Conservation (phyloP, 2,888 invertebrate genomes). For the Dasysyrphus albostriatus region DNA sequence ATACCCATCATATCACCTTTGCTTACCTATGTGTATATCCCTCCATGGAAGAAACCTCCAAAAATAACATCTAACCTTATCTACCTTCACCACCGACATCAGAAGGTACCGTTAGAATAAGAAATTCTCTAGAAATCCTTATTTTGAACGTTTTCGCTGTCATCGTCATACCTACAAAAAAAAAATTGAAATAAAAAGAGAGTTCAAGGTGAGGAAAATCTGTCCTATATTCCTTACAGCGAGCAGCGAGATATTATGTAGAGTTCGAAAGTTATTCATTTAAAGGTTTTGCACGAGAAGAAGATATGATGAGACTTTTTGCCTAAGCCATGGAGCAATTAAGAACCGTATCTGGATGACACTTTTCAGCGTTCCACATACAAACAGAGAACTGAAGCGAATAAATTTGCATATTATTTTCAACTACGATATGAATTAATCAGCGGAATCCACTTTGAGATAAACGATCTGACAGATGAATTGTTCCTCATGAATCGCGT, state of each 20-base stretch:
- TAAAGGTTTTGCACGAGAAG: neutral
- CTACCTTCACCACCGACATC: neutral
- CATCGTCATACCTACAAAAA: no score
- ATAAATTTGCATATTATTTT: constrained; percentile 52
- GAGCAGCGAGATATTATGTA: neutral
- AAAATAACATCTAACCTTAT: constrained; percentile 15
- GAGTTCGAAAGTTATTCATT: constrained; percentile 5
- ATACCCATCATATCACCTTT: neutral
- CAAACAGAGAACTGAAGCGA: neutral
- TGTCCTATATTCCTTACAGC: neutral
- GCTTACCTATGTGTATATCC: neutral
- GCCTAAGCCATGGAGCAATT: constrained; percentile 42
- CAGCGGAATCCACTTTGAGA: constrained; percentile 40
- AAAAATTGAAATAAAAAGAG: constrained; percentile 4
- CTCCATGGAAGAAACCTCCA: constrained; percentile 11
- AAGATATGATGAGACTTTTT: constrained; percentile 11
- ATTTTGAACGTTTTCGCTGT: constrained; percentile 5
- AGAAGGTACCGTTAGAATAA: neutral
- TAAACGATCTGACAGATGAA: constrained; percentile 56
- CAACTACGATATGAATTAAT: constrained; percentile 50
- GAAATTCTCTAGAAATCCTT: constrained; percentile 28
- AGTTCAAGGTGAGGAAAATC: constrained; percentile 47
- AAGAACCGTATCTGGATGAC: constrained; percentile 52
- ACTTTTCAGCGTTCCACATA: constrained; percentile 21
- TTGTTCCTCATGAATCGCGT: constrained; percentile 25